Evolutionary conservation across 2,888 invertebrate genomes (phyloP).

Genomic region (Drosophila histrio): DNA sequence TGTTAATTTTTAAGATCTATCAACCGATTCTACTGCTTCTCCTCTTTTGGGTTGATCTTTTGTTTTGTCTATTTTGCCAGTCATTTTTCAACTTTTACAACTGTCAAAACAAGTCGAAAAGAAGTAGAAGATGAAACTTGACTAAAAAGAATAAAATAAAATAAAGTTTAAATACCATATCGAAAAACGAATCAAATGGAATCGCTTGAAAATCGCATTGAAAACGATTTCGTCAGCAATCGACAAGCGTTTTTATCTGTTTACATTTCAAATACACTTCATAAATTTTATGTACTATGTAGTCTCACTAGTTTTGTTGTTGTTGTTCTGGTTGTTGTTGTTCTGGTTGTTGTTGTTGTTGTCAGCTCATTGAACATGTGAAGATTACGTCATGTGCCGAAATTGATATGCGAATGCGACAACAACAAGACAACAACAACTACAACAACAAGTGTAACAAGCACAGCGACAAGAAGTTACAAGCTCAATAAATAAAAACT

Average conservation of each 20-base stretch:
- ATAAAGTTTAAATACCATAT: not conserved
- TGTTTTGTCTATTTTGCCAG: conserved; percentile 33
- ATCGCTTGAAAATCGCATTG: conserved; percentile 17
- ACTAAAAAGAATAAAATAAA: not conserved
- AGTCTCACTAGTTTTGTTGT: conserved; percentile 27
- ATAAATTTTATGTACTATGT: conserved; percentile 35
- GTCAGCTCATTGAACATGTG: conserved; percentile 67
- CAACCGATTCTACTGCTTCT: not conserved
- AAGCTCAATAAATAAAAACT: conserved; percentile 38
- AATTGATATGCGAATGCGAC: conserved; percentile 72
- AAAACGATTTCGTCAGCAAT: conserved; percentile 26
- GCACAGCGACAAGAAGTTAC: conserved; percentile 30
- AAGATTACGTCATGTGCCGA: conserved; percentile 77
- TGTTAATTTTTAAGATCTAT: conserved; percentile 3
- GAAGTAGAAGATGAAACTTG: not conserved
- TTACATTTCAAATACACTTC: conserved; percentile 54
- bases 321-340: conserved; percentile 10
- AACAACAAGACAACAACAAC: conserved; percentile 31
- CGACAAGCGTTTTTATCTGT: conserved; percentile 46
- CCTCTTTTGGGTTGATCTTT: not conserved
- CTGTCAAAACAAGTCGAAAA: conserved; percentile 13
- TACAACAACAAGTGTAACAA: conserved; percentile 41
- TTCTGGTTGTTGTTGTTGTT: conserved; percentile 33
- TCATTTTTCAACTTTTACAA: conserved; percentile 26
- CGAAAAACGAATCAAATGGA: conserved; percentile 1